Percentiles rank a stretch among this genome's conserved stretches.
Conservation (phyloP, 2,888 invertebrate genomes). For the Epinotia bilunana region DNA sequence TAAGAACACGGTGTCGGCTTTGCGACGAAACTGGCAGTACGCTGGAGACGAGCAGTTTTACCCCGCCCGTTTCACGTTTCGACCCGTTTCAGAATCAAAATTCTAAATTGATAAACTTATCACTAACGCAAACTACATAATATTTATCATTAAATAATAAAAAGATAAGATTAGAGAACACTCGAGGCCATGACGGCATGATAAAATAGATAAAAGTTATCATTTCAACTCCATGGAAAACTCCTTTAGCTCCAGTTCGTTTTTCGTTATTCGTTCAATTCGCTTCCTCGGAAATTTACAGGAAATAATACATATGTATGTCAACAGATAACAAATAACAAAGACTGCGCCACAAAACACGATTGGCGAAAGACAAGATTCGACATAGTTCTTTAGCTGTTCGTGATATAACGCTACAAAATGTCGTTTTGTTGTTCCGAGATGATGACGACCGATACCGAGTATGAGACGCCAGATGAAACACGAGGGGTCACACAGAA, state of each 20-base stretch:
- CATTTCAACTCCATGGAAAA: conserved; percentile 1
- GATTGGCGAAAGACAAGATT: not conserved
- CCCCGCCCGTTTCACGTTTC: not conserved
- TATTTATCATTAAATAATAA: conserved; percentile 21
- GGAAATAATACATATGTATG: not conserved
- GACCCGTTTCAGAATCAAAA: conserved; percentile 4
- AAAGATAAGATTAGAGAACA: conserved; percentile 25
- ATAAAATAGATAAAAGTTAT: conserved; percentile 19
- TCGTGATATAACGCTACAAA: no score
- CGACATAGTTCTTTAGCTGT: no score
- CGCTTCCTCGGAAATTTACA: conserved; percentile 16
- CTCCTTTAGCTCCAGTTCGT: not conserved
- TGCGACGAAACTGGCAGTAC: no score
- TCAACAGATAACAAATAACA: conserved; percentile 8
- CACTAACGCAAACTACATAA: conserved; percentile 9
- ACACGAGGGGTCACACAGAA: no score
- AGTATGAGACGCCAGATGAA: no score
- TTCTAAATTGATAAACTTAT: conserved; percentile 23
- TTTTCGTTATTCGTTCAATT: not conserved
- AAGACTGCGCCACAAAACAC: not conserved
- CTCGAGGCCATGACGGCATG: conserved; percentile 14
- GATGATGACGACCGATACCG: no score
- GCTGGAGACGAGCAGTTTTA: no score
- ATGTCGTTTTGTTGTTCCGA: no score
- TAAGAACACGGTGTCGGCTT: no score